Percentiles rank a stretch among this genome's conserved stretches.
Conservation (phyloP, 2,797 vertebrate species). For the Cossypha dichroa region DNA sequence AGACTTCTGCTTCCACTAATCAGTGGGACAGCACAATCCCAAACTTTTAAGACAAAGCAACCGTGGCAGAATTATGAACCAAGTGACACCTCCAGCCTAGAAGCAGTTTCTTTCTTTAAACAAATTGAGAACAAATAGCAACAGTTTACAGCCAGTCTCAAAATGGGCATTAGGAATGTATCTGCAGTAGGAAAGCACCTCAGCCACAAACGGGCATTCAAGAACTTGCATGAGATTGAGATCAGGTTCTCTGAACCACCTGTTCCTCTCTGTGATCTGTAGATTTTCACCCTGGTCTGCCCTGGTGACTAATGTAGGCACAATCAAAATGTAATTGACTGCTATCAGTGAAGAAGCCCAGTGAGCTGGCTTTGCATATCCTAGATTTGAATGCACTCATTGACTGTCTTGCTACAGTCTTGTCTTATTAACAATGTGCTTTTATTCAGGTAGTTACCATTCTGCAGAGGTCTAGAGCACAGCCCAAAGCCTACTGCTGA, state of each 20-base stretch:
- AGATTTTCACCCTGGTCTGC: background rate
- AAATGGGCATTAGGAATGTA: background rate
- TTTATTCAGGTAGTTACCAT: background rate
- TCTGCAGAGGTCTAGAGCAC: background rate
- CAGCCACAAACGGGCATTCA: background rate
- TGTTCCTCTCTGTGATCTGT: background rate
- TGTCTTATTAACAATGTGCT: background rate
- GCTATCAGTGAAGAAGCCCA: background rate
- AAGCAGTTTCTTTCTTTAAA: background rate
- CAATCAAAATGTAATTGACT: background rate
- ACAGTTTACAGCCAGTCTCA: background rate
- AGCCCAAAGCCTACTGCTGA: background rate
- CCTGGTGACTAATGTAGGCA: background rate
- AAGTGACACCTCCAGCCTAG: background rate
- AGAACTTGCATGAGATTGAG: background rate
- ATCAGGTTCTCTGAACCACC: background rate
- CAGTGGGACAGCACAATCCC: accelerated
- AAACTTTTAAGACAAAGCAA: background rate
- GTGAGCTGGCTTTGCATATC: background rate
- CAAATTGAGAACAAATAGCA: background rate
- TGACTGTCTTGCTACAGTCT: background rate
- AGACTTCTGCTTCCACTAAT: background rate
- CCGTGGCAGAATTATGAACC: background rate
- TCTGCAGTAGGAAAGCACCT: background rate
- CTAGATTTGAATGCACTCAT: background rate